phyloP scores from a whole-genome alignment of 2,888 invertebrate genomes.

The Athalia cordata region DNA sequence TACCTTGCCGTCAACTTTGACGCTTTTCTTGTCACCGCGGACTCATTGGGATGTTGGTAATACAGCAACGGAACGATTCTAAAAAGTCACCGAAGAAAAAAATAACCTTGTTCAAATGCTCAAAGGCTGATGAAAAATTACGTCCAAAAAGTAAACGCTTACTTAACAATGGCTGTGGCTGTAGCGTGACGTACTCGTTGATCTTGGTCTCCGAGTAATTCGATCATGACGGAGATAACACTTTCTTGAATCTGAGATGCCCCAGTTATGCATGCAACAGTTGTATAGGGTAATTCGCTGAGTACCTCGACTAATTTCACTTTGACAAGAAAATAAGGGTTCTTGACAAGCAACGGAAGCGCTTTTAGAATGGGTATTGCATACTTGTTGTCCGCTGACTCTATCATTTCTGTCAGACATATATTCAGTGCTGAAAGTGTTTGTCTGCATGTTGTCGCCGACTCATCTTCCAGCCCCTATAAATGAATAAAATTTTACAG shows the following conservation, averaged over 20 bases:
- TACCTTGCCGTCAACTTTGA: conserved; percentile 69
- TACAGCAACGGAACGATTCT: conserved; percentile 75
- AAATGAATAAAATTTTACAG: conserved; percentile 57
- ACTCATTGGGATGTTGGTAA: conserved; percentile 75
- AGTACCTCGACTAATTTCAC: conserved; percentile 82
- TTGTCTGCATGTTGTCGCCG: conserved; percentile 84
- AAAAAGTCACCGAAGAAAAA: conserved; percentile 53
- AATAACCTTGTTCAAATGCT: not conserved
- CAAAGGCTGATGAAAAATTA: not conserved
- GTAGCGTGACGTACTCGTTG: conserved; percentile 85
- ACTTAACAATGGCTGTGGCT: conserved; percentile 81
- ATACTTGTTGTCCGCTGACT: conserved; percentile 78
- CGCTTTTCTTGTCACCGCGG: conserved; percentile 76
- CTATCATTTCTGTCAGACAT: conserved; percentile 78
- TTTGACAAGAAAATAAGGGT: conserved; percentile 91
- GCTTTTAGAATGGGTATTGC: conserved; percentile 78
- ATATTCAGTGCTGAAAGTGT: conserved; percentile 79
- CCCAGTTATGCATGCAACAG: conserved; percentile 76
- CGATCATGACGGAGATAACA: conserved; percentile 79
- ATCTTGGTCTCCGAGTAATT: conserved; percentile 84
- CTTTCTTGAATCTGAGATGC: conserved; percentile 77
- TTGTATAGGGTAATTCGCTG: conserved; percentile 77
- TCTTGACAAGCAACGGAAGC: conserved; percentile 80
- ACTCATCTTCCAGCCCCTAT: conserved; percentile 84
- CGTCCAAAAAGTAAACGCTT: conserved; percentile 56